phyloP scores from a whole-genome alignment of 1,140 invertebrate species.

The Drosophila ficusphila region DNA sequence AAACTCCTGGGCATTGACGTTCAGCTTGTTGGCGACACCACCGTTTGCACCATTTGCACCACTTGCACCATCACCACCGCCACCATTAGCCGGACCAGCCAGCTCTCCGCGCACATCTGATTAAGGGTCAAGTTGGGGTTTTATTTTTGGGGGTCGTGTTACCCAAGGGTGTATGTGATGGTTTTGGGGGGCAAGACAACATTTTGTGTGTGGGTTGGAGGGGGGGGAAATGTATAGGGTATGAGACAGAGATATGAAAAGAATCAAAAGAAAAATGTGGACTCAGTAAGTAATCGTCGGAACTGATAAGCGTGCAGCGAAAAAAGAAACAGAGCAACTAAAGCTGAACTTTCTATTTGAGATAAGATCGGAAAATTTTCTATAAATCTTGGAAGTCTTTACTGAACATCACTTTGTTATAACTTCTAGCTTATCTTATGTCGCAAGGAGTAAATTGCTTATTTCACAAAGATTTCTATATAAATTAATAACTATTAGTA shows the following conservation, averaged over 20 bases:
- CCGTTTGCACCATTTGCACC: slow-evolving; percentile 52
- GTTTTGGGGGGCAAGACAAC: slow-evolving; percentile 32
- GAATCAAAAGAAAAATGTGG: slow-evolving; percentile 61
- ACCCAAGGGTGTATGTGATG: slow-evolving; percentile 16
- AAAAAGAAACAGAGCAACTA: slow-evolving; percentile 19
- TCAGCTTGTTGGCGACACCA: slow-evolving; percentile 86
- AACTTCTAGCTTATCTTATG: no score
- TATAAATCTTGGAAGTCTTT: neutral
- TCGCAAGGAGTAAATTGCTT: no score
- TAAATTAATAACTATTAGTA: no score
- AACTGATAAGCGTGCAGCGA: slow-evolving; percentile 14
- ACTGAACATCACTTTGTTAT: no score
- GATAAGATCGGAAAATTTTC: neutral
- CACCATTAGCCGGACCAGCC: slow-evolving; percentile 43
- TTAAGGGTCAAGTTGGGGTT: slow-evolving; percentile 17
- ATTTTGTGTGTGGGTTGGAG: slow-evolving; percentile 7
- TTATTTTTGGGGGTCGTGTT: slow-evolving; percentile 14
- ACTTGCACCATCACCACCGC: slow-evolving; percentile 30
- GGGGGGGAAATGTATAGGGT: slow-evolving; percentile 28
- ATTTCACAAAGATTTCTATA: no score
- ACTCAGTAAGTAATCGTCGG: slow-evolving; percentile 39
- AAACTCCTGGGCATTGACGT: slow-evolving; percentile 94
- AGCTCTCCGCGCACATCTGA: slow-evolving; percentile 72
- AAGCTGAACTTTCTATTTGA: slow-evolving; percentile 5
- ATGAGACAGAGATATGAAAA: slow-evolving; percentile 50